Evolutionary conservation across 2,888 invertebrate genomes (phyloP).

Genomic region (Cheilosia urbana): DNA sequence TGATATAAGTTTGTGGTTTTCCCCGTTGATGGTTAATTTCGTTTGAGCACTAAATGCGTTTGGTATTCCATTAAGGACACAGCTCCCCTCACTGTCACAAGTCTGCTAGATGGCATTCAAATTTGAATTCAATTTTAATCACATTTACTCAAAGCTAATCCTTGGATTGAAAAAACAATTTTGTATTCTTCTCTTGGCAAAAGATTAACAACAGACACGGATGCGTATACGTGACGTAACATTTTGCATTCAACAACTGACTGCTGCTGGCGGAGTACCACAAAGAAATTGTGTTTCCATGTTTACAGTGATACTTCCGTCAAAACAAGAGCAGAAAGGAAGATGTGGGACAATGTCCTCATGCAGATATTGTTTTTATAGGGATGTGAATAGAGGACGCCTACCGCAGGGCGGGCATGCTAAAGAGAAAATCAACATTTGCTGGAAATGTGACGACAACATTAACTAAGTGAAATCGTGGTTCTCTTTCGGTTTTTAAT

Average conservation of each 20-base stretch:
- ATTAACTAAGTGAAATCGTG: slow-evolving; percentile 14
- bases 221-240: slow-evolving; percentile 43
- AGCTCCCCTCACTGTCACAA: not conserved
- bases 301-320: slow-evolving; percentile 53
- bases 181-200: no score
- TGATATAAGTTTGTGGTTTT: not conserved
- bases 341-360: slow-evolving; percentile 21
- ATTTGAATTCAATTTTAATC: not conserved
- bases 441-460: not conserved
- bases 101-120: not conserved
- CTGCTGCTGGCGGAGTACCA: slow-evolving; percentile 15
- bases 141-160: no score
- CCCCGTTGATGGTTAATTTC: slow-evolving; percentile 1
- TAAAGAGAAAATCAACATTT: not conserved
- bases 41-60: not conserved
- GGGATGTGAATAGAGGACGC: not conserved
- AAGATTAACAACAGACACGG: not conserved
- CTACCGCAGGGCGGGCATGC: not conserved
- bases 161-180: no score
- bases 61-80: not conserved
- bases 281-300: slow-evolving; percentile 47
- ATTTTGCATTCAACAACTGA: slow-evolving; percentile 4
- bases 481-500: not conserved
- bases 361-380: not conserved
- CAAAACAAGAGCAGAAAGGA: slow-evolving; percentile 25